Evolutionary conservation across 2,888 invertebrate genomes (phyloP).

Genomic region (Scaeva pyrastri): DNA sequence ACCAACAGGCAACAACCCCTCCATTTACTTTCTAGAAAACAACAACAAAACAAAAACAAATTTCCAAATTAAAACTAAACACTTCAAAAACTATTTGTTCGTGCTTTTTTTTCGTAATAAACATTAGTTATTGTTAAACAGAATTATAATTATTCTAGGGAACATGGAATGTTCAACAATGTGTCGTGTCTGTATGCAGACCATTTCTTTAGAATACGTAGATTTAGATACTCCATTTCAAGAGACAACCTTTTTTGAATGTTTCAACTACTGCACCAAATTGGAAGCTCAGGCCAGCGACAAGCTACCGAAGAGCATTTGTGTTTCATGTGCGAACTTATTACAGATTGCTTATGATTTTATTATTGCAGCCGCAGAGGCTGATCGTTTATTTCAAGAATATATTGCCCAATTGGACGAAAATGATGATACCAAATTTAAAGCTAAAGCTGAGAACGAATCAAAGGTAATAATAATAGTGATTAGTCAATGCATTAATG

Average conservation of each 20-base stretch:
- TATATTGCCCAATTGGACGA: background rate
- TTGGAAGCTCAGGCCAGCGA: background rate
- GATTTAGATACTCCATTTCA: conserved; percentile 19
- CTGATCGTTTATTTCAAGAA: background rate
- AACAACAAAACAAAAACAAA: too few species aligned
- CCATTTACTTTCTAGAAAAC: too few species aligned
- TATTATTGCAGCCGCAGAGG: background rate
- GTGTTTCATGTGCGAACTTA: background rate
- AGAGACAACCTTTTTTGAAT: conserved; percentile 16
- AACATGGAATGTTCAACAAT: conserved; percentile 3
- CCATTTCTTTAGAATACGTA: conserved; percentile 6
- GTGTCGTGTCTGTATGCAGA: conserved; percentile 16
- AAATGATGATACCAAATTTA: background rate
- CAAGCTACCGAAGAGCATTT: background rate
- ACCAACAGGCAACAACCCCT: too few species aligned
- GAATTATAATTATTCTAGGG: too few species aligned
- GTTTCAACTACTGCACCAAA: conserved; percentile 20
- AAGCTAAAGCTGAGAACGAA: background rate
- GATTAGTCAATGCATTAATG: too few species aligned
- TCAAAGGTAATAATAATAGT: conserved; percentile 1
- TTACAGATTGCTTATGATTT: background rate
- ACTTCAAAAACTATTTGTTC: too few species aligned
- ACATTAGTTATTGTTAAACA: too few species aligned
- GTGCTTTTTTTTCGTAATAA: too few species aligned
- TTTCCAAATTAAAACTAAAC: too few species aligned